Evolutionary conservation across 2,888 invertebrate species (phyloP).

Genomic region (Drosophila formosana): DNA sequence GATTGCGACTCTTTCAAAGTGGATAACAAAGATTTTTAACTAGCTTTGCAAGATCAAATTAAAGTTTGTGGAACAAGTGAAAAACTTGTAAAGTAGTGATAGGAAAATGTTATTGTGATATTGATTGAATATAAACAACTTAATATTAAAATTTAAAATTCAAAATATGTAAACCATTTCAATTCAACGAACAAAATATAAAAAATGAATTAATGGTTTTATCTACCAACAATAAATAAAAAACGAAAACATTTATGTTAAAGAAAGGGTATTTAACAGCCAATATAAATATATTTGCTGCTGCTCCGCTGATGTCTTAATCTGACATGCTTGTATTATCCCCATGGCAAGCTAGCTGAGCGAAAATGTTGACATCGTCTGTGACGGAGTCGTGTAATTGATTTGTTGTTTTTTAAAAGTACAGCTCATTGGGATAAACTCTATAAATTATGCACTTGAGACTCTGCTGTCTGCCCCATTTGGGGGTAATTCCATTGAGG

Average conservation of each 20-base stretch:
- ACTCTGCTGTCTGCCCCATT: slow-evolving; percentile 1
- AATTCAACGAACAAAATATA: too few species aligned
- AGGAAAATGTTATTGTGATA: neutral
- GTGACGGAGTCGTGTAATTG: slow-evolving; percentile 42
- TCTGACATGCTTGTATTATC: neutral
- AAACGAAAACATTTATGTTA: too few species aligned
- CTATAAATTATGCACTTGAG: slow-evolving; percentile 60
- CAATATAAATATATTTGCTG: neutral
- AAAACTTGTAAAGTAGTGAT: too few species aligned
- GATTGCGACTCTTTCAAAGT: slow-evolving; percentile 37
- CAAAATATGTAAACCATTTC: too few species aligned
- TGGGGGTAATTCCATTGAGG: slow-evolving; percentile 19
- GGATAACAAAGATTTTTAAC: slow-evolving; percentile 9
- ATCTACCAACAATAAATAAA: too few species aligned
- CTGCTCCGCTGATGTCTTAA: neutral
- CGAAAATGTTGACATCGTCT: slow-evolving; percentile 10
- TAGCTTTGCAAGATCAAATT: slow-evolving; percentile 3
- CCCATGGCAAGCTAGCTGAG: neutral
- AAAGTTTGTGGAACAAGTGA: too few species aligned
- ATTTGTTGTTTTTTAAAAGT: slow-evolving; percentile 51
- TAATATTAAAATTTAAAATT: too few species aligned
- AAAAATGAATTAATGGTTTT: too few species aligned
- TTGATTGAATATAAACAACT: neutral
- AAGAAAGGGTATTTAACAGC: neutral
- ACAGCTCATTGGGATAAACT: slow-evolving; percentile 23